These are phyloP conservation scores for Neoaliturus tenellus DNA, from an alignment of 2,888 invertebrate genomes.

Conservation along the genomic window DNA sequence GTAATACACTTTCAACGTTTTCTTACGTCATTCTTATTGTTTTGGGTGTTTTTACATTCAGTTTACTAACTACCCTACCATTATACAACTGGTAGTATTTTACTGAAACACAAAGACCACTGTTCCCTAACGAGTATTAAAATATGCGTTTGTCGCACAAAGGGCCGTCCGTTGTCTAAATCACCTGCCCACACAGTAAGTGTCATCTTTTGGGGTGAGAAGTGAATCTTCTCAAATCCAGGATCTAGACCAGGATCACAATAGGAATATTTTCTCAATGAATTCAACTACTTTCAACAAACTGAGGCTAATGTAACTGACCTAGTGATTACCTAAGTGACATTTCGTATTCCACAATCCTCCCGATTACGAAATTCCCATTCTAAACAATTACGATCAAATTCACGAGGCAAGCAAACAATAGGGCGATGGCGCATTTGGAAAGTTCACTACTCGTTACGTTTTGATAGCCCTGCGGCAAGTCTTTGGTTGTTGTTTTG, in stretches of 20 bases:
- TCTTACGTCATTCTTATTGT: too few species aligned
- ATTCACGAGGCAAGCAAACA: not conserved
- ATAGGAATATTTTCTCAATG: too few species aligned
- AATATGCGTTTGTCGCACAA: not conserved
- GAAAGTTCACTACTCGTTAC: not conserved
- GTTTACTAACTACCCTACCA: too few species aligned
- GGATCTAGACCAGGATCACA: too few species aligned
- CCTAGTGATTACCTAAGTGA: not conserved
- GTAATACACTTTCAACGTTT: too few species aligned
- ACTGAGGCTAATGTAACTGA: not conserved
- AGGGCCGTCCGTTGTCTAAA: not conserved
- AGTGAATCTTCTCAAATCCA: too few species aligned
- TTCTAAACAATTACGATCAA: constrained; percentile 5
- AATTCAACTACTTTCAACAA: too few species aligned
- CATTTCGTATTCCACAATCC: not conserved
- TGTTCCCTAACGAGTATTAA: not conserved
- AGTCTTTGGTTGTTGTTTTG: too few species aligned
- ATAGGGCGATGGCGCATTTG: not conserved
- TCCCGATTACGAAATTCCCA: not conserved
- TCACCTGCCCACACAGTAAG: not conserved
- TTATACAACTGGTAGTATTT: too few species aligned
- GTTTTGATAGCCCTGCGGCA: not conserved
- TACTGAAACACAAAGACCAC: too few species aligned
- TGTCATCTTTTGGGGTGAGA: not conserved
- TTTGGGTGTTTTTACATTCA: too few species aligned